Conservation (phyloP, 2,797 vertebrate genomes). For the Paratrypauchen microcephalus region DNA sequence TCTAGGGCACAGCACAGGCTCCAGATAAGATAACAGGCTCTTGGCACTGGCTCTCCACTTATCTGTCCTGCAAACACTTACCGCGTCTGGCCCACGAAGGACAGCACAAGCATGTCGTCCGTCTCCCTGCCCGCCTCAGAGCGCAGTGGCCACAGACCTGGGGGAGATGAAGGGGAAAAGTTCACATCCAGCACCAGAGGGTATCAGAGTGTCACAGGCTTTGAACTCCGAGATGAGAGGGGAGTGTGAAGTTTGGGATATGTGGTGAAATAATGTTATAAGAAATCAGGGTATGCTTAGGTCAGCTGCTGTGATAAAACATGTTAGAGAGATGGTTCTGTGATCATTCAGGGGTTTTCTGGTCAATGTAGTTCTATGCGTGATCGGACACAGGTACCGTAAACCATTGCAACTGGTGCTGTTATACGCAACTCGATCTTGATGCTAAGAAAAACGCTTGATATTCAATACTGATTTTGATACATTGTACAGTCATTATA, state of each 20-base stretch:
- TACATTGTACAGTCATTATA: no score
- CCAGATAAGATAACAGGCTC: constrained; percentile 29
- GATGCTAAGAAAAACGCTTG: no score
- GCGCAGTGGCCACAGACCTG: constrained; percentile 95
- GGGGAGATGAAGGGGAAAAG: constrained; percentile 22
- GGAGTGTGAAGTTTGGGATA: neutral
- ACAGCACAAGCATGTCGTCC: constrained; percentile 94
- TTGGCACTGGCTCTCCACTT: constrained; percentile 22
- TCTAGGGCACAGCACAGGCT: constrained; percentile 64
- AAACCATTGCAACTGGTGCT: no score
- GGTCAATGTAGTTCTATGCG: no score
- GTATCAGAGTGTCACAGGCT: neutral
- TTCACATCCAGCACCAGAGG: constrained; percentile 14
- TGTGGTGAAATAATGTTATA: neutral
- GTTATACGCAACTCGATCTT: no score
- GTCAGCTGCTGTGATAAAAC: no score
- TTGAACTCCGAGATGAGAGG: neutral
- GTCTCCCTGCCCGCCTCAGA: constrained; percentile 90
- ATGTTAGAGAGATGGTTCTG: no score
- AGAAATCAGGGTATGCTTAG: no score
- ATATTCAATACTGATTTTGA: no score
- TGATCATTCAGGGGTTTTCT: no score
- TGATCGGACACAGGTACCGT: no score
- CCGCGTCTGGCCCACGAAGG: constrained; percentile 98
- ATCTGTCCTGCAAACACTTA: constrained; percentile 57